Percentiles rank a stretch among this genome's conserved stretches.
These are phyloP conservation scores for Peromyscus maniculatus DNA, from an alignment of 2,113 vertebrate species.

Conservation along the genomic window DNA sequence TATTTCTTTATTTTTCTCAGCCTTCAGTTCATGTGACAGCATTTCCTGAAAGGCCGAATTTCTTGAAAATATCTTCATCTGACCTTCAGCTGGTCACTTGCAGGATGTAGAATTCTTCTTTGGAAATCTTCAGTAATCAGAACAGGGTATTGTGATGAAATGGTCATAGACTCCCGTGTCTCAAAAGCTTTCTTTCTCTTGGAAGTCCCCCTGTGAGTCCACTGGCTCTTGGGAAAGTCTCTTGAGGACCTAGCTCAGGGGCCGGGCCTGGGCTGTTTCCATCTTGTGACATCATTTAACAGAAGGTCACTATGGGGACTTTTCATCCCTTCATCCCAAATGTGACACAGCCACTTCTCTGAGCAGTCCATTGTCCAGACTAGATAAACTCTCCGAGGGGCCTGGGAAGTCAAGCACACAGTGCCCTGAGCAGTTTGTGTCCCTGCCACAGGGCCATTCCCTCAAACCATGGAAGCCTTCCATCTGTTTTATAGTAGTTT, in stretches of 20 bases:
- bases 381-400: neutral
- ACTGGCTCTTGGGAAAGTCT: neutral
- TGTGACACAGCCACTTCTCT: neutral
- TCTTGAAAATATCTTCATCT: constrained; percentile 49
- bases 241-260: neutral
- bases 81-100: neutral
- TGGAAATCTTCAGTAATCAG: neutral
- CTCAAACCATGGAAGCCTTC: neutral
- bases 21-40: neutral
- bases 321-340: neutral
- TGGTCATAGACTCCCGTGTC: neutral
- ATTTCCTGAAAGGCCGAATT: neutral
- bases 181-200: neutral
- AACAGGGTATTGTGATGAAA: neutral
- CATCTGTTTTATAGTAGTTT: neutral
- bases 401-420: neutral
- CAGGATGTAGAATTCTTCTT: neutral
- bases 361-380: neutral
- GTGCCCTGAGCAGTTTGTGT: neutral
- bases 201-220: neutral
- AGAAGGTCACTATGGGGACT: neutral
- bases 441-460: neutral
- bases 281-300: neutral
- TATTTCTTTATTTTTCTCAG: neutral
- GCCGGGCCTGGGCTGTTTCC: neutral